Evolutionary conservation across 2,888 invertebrate species (phyloP).

Genomic region (Heliconius sara): DNA sequence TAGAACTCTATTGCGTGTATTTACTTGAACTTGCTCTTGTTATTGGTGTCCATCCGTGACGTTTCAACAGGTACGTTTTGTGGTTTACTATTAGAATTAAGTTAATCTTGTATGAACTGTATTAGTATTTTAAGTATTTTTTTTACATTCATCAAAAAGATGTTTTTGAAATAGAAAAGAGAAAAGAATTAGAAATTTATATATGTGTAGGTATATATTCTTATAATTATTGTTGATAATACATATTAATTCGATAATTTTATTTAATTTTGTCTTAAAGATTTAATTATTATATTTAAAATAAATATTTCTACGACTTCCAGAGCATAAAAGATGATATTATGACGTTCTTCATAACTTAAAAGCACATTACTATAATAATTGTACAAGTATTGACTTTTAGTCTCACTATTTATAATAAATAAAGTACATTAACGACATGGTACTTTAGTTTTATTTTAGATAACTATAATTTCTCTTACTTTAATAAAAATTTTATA

Average conservation of each 20-base stretch:
- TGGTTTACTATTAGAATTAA: constrained; percentile 20
- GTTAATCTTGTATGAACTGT: not conserved
- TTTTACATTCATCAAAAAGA: too few species aligned
- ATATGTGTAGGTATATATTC: not conserved
- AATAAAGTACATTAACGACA: not conserved
- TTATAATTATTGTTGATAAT: not conserved
- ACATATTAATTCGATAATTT: not conserved
- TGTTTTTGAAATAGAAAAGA: too few species aligned
- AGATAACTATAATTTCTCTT: constrained; percentile 8
- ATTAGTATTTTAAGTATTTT: not conserved
- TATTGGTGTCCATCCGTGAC: constrained; percentile 56
- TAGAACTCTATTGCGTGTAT: constrained; percentile 70
- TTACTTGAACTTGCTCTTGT: constrained; percentile 69
- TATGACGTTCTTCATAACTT: too few species aligned
- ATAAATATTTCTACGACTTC: too few species aligned
- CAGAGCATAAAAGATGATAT: too few species aligned
- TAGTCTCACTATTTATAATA: not conserved
- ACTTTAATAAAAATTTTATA: constrained; percentile 50
- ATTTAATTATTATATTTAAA: not conserved
- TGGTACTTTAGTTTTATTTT: not conserved
- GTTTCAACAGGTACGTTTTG: constrained; percentile 54
- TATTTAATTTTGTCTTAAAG: not conserved
- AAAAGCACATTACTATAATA: not conserved
- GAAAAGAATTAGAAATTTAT: too few species aligned
- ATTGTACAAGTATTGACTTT: not conserved